Evolutionary conservation across 2,113 vertebrate species (phyloP).

Genomic region (Cyprinus carpio): DNA sequence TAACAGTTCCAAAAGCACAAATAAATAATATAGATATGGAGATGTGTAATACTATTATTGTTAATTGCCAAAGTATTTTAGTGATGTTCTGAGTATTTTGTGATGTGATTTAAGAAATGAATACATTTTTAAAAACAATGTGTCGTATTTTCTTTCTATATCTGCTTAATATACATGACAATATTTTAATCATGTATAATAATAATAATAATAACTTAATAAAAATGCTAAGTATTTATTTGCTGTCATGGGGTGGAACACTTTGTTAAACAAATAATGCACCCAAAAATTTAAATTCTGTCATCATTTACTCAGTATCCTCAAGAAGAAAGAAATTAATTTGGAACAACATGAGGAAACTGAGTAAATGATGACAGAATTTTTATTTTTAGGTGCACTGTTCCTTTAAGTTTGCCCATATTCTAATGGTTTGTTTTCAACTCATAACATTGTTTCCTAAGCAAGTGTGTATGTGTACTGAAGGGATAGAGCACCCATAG

Average conservation of each 20-base stretch:
- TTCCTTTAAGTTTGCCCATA: neutral
- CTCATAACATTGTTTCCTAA: neutral
- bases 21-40: neutral
- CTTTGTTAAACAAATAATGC: too few relatives aligned
- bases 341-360: too few relatives aligned
- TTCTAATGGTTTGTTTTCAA: neutral
- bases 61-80: neutral
- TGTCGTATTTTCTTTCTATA: neutral
- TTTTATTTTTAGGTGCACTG: neutral
- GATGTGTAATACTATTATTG: neutral
- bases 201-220: neutral
- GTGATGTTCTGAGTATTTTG: slow-evolving; percentile 4
- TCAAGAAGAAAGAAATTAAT: neutral
- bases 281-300: too few relatives aligned
- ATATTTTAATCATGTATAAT: neutral
- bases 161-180: neutral
- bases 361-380: neutral
- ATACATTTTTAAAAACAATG: neutral
- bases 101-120: neutral
- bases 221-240: neutral
- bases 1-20: slow-evolving; percentile 29
- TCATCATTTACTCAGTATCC: too few relatives aligned
- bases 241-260: neutral
- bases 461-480: neutral
- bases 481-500: neutral